Evolutionary conservation across 2,113 vertebrate species (phyloP).

Genomic region (Zootoca vivipara): DNA sequence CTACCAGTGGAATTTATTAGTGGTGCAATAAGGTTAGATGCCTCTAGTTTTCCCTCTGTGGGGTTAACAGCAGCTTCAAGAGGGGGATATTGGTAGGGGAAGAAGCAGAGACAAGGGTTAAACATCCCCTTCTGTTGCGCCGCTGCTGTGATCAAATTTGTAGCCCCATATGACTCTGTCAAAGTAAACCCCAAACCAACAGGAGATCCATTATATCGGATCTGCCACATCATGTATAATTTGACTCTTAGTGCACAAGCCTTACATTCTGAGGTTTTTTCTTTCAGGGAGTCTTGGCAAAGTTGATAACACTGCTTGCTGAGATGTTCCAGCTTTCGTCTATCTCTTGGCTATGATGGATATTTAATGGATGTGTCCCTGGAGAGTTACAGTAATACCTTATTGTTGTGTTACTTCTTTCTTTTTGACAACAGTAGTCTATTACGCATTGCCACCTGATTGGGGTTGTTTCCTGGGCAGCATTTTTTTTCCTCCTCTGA

Average conservation of each 20-base stretch:
- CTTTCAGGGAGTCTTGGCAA: fast-evolving
- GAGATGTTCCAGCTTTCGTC: slow-evolving; percentile 5
- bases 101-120: not conserved
- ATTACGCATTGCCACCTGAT: not conserved
- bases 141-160: not conserved
- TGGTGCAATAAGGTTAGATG: not conserved
- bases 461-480: not conserved
- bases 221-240: not conserved
- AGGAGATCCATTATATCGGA: not conserved
- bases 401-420: not conserved
- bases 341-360: slow-evolving; percentile 9
- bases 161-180: not conserved
- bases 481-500: not conserved
- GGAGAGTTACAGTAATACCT: slow-evolving; percentile 4
- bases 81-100: not conserved
- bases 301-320: not conserved
- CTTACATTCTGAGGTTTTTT: not conserved
- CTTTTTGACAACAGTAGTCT: not conserved
- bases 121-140: not conserved
- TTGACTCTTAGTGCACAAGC: not conserved
- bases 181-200: not conserved
- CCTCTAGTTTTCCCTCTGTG: not conserved
- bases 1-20: not conserved
- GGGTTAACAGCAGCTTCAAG: not conserved
- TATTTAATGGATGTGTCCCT: not conserved